phyloP scores from a whole-genome alignment of 1,140 invertebrate genomes.

The Monomorium pharaonis region DNA sequence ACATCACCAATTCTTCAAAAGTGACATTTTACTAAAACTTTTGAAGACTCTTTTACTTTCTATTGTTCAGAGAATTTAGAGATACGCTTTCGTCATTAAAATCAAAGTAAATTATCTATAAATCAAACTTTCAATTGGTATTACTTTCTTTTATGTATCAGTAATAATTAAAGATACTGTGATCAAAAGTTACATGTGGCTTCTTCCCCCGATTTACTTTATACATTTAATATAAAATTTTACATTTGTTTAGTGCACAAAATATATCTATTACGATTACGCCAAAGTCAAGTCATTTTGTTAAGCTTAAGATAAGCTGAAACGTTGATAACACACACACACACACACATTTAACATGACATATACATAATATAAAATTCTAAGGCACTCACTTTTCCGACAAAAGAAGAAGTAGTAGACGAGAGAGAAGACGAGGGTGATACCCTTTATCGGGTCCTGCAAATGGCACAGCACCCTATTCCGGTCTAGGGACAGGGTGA shows the following conservation, averaged over 20 bases:
- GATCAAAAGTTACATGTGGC: no score
- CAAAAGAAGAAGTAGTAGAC: conserved; percentile 88
- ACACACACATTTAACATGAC: no score
- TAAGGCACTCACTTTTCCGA: conserved; percentile 85
- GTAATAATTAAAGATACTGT: no score
- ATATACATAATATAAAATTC: neutral
- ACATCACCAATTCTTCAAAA: no score
- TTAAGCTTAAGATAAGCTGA: neutral
- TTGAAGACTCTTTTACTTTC: no score
- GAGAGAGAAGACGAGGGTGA: conserved; percentile 86
- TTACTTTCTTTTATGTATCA: no score
- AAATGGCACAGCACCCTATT: conserved; percentile 86
- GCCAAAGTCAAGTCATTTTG: neutral
- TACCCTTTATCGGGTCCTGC: conserved; percentile 87
- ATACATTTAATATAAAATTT: neutral
- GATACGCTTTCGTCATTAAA: no score
- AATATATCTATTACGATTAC: neutral
- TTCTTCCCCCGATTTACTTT: no score
- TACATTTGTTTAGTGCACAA: neutral
- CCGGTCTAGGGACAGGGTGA: conserved; percentile 81
- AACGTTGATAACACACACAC: neutral
- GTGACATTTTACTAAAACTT: no score
- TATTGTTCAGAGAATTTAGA: no score
- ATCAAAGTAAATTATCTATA: no score
- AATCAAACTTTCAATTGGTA: no score